Evolutionary conservation across 2,888 invertebrate species (phyloP).

Genomic region (Stenodera caucasica): DNA sequence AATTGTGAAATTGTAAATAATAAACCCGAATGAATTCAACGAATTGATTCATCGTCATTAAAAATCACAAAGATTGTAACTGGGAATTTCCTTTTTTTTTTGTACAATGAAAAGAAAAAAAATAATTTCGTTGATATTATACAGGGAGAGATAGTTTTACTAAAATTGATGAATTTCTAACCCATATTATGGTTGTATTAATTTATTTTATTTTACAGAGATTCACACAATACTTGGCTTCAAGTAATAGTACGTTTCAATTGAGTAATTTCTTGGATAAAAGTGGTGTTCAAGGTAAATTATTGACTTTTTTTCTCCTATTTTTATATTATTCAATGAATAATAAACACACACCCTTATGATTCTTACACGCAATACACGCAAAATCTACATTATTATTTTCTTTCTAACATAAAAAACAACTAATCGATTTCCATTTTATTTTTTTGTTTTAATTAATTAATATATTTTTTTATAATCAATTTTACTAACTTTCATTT

Average conservation of each 20-base stretch:
- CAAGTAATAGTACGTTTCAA: constrained; percentile 99
- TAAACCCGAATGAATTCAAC: not conserved
- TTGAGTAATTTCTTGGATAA: constrained; percentile 97
- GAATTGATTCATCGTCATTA: not conserved
- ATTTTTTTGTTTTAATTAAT: not conserved
- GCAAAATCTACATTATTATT: no score
- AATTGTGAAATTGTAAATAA: not conserved
- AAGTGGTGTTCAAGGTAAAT: constrained; percentile 95
- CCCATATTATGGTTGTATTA: no score
- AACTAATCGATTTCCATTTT: not conserved
- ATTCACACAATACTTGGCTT: constrained; percentile 99
- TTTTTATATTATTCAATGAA: no score
- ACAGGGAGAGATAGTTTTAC: no score
- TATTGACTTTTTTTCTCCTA: no score
- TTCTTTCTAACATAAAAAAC: no score
- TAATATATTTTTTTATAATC: constrained; percentile 8
- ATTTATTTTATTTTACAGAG: no score
- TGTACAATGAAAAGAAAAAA: not conserved
- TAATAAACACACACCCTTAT: no score
- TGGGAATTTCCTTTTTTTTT: not conserved
- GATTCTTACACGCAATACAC: no score
- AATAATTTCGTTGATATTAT: no score
- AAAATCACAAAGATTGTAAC: not conserved
- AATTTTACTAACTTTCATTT: constrained; percentile 21
- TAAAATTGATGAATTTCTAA: no score